A percentile compares a stretch with the other conserved stretches of the same genome.
These are phyloP conservation scores for Paracanthobrama guichenoti DNA, from an alignment of 2,113 vertebrate genomes.

Conservation along the genomic window DNA sequence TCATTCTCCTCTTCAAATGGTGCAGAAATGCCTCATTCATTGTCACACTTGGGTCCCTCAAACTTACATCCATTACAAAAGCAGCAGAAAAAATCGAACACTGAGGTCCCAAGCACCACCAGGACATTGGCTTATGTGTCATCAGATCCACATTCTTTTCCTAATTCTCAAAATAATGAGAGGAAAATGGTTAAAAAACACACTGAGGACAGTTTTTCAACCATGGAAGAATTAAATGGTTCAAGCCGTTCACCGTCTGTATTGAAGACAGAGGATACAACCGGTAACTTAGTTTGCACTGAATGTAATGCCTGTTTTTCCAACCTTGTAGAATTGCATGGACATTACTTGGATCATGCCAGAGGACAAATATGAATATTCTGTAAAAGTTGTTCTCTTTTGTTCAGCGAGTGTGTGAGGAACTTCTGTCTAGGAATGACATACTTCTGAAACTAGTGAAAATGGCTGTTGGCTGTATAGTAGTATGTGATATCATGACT, in stretches of 20 bases:
- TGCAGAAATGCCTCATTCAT: neutral
- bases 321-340: constrained; percentile 71
- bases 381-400: neutral
- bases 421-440: neutral
- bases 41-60: neutral
- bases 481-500: neutral
- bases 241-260: constrained; percentile 10
- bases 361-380: constrained; percentile 69
- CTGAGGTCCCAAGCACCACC: neutral
- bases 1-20: neutral
- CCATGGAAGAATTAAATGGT: neutral
- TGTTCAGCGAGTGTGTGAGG: neutral
- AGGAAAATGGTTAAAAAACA: neutral
- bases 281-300: constrained; percentile 63
- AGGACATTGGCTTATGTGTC: neutral
- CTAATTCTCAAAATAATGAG: neutral
- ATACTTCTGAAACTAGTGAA: neutral
- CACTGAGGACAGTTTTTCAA: neutral
- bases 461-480: constrained; percentile 3
- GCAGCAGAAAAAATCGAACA: neutral
- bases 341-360: constrained; percentile 77
- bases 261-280: constrained; percentile 28
- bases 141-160: neutral
- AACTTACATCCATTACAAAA: constrained; percentile 5
- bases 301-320: constrained; percentile 68